A percentile compares a stretch with the other conserved stretches of the same genome.
Evolutionary conservation across 2,113 vertebrate species (phyloP).

Genomic region (Murina feae): DNA sequence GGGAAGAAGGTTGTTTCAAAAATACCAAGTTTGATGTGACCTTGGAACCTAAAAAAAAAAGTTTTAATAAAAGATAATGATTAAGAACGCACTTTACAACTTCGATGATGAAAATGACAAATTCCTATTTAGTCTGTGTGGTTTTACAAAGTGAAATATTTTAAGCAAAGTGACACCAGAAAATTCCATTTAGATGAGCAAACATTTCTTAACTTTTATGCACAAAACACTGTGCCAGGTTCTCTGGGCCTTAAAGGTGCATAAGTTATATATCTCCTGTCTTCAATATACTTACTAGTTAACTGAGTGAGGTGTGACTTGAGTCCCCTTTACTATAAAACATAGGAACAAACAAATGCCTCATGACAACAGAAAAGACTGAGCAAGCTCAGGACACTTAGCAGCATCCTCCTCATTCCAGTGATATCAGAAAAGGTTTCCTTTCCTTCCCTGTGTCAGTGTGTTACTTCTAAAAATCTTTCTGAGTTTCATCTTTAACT

Average conservation of each 20-base stretch:
- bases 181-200: constrained; percentile 12
- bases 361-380: background rate
- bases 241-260: background rate
- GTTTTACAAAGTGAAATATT: constrained; percentile 12
- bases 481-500: background rate
- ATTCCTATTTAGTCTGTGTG: background rate
- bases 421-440: background rate
- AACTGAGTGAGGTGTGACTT: background rate
- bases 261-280: background rate
- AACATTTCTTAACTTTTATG: background rate
- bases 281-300: background rate
- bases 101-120: background rate
- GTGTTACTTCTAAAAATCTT: constrained; percentile 20
- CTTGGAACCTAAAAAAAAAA: constrained; percentile 81
- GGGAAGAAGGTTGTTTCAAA: constrained; percentile 81
- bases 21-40: constrained; percentile 82
- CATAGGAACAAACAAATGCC: background rate
- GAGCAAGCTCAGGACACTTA: background rate
- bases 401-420: background rate
- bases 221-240: background rate
- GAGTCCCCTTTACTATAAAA: background rate
- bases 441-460: background rate
- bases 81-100: constrained; percentile 28
- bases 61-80: constrained; percentile 7
- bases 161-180: constrained; percentile 1